phyloP scores from a whole-genome alignment of 2,797 vertebrate genomes.

The Sebastes trivittatus region DNA sequence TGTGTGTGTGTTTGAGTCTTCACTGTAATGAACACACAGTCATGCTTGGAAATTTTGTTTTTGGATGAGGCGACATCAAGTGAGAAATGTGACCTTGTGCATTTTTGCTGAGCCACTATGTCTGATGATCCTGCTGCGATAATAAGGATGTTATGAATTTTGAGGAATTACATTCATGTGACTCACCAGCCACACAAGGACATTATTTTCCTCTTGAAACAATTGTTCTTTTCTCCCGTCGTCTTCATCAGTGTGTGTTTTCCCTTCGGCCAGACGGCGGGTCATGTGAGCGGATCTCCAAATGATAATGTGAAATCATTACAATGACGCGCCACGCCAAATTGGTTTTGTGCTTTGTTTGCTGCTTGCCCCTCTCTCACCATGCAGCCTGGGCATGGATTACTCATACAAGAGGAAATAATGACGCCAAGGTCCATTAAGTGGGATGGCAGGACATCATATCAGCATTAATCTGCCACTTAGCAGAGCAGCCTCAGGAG shows the following conservation, averaged over 20 bases:
- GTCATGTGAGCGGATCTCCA: constrained; percentile 42
- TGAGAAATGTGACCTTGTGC: constrained; percentile 11
- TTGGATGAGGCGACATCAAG: neutral
- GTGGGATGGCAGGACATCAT: constrained; percentile 81
- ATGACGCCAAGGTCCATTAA: constrained; percentile 84
- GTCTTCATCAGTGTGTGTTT: constrained; percentile 32
- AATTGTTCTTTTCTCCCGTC: constrained; percentile 45
- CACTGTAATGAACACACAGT: neutral
- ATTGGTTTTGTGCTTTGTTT: constrained; percentile 75
- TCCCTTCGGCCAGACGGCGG: constrained; percentile 28
- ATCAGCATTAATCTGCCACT: constrained; percentile 85
- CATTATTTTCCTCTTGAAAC: constrained; percentile 30
- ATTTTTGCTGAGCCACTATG: constrained; percentile 12
- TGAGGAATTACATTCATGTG: constrained; percentile 45
- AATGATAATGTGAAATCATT: constrained; percentile 64
- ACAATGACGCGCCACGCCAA: constrained; percentile 53
- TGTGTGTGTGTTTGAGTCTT: constrained; percentile 40
- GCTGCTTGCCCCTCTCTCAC: constrained; percentile 65
- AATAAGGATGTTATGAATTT: constrained; percentile 52
- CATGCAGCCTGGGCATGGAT: constrained; percentile 63
- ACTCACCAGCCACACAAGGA: constrained; percentile 33
- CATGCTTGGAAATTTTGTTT: neutral
- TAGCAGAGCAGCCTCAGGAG: constrained; percentile 74
- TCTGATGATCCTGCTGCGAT: constrained; percentile 9
- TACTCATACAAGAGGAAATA: constrained; percentile 83